Base-by-base conservation (phyloP, 2,113 vertebrate species). In the Pardalotus punctatus region DNA sequence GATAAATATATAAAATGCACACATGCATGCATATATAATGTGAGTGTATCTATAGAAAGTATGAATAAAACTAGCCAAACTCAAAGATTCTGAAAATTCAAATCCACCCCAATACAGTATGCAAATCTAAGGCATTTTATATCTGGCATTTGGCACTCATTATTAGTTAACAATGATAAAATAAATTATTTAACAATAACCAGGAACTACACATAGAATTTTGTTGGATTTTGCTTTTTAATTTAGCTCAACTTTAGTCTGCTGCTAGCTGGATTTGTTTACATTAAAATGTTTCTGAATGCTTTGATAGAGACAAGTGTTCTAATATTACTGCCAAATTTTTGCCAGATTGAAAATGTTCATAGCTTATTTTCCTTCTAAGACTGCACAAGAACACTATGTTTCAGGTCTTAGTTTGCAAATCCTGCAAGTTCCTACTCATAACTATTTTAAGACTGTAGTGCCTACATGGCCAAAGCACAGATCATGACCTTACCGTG, bases 181-280 rank as follows among this genome's bases (percentile, higher is more conserved):
- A 93, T 94, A 95, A 97, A 96, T 94, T 96, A 95, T 97, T 98
- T 96, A 95, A 97, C 35, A 88, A 78, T 79, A 96, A 90, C 64
- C 22, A 92, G 77, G 64, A 85, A 90, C 90, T 80, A 88, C 94
- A 3, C 23, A 38, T 28, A 36, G 45, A 6, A 69, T 69, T 77
- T 77, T 51, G 72, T 82, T 97, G 90, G 73, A 73, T 96, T 95
- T 96, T 97, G 57, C 38, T 95, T 97, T 81, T 94, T 92, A 71
- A 50, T 81, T 62, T 91, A 96, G 97, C 97, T 94, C 83, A 95
- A 62, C 76, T 82, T 95, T 72, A 91, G 80, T 88, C 94, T 96
- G 81, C 81, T 94, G 64, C 71, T 97, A 81, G 61, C 81, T 96
- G 87, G 60, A 80, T 97, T 92, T 97, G 86, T 97, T 97, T 97